phyloP scores from a whole-genome alignment of 2,113 vertebrate species.

The Lucifuga dentata region DNA sequence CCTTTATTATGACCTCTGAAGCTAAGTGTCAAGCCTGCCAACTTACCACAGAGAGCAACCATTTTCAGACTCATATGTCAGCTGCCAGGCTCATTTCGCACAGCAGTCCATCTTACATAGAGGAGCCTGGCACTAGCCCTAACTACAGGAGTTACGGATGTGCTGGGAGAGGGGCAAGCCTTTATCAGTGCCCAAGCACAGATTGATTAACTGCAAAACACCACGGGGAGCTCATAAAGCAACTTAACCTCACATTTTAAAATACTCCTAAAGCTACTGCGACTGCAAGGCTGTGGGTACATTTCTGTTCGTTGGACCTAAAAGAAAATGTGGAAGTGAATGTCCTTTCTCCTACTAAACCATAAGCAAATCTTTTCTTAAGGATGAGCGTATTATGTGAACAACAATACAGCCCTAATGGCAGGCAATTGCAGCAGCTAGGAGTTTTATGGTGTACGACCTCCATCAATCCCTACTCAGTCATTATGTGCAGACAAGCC shows the following conservation, averaged over 20 bases:
- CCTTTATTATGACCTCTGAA: slow-evolving; percentile 69
- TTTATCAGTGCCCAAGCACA: slow-evolving; percentile 45
- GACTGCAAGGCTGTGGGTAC: slow-evolving; percentile 31
- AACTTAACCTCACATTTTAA: slow-evolving; percentile 20
- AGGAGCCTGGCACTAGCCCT: slow-evolving; percentile 48
- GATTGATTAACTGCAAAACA: slow-evolving; percentile 64
- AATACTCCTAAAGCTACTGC: slow-evolving; percentile 31
- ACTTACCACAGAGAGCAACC: slow-evolving; percentile 59
- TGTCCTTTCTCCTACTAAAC: slow-evolving; percentile 12
- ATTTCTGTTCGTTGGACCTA: slow-evolving; percentile 35
- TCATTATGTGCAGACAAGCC: slow-evolving; percentile 82
- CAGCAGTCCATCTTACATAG: slow-evolving; percentile 53
- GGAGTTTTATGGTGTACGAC: slow-evolving; percentile 80
- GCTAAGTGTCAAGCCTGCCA: slow-evolving; percentile 58
- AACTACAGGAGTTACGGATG: slow-evolving; percentile 61
- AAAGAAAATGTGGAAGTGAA: slow-evolving; percentile 45
- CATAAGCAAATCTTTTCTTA: slow-evolving; percentile 66
- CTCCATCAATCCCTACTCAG: slow-evolving; percentile 79
- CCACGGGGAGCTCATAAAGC: slow-evolving; percentile 57
- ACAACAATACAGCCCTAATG: slow-evolving; percentile 76
- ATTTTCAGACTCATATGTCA: slow-evolving; percentile 74
- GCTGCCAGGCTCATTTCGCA: slow-evolving; percentile 66
- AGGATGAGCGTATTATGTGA: slow-evolving; percentile 61
- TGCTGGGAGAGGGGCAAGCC: slow-evolving; percentile 28
- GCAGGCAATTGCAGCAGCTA: slow-evolving; percentile 73